Evolutionary conservation across 2,888 invertebrate genomes (phyloP).

Genomic region (Lasioglossum villosulum): DNA sequence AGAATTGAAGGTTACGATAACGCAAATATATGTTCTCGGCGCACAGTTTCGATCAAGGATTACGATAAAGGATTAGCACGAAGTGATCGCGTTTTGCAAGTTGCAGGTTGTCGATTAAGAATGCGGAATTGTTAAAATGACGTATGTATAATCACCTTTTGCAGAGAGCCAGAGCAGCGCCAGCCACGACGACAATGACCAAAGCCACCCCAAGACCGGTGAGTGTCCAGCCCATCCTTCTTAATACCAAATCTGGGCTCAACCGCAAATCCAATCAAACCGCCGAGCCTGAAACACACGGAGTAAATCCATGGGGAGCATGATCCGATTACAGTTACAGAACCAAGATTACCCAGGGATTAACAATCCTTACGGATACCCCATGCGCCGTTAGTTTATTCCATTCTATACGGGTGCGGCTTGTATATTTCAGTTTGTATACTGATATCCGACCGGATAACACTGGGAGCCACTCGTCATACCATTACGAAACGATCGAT

Average conservation of each 20-base stretch:
- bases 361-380: slow-evolving; percentile 50
- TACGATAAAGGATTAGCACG: neutral
- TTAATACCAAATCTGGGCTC: slow-evolving; percentile 62
- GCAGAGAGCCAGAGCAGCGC: slow-evolving; percentile 76
- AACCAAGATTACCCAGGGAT: slow-evolving; percentile 59
- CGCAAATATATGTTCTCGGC: too few relatives aligned
- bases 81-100: neutral
- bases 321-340: slow-evolving; percentile 62
- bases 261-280: slow-evolving; percentile 66
- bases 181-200: slow-evolving; percentile 75
- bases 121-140: slow-evolving; percentile 37
- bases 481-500: neutral
- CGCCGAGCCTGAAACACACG: slow-evolving; percentile 68
- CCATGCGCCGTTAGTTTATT: slow-evolving; percentile 10
- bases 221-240: slow-evolving; percentile 80
- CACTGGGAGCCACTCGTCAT: neutral
- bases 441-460: neutral
- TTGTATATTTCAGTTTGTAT: neutral
- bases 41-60: too few relatives aligned
- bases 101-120: slow-evolving; percentile 7
- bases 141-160: slow-evolving; percentile 74
- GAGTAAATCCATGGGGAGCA: slow-evolving; percentile 60
- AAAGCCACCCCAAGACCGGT: slow-evolving; percentile 77
- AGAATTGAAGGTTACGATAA: neutral
- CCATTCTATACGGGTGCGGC: neutral